Conservation (phyloP, 2,113 vertebrate genomes). For the Stictonetta naevosa region DNA sequence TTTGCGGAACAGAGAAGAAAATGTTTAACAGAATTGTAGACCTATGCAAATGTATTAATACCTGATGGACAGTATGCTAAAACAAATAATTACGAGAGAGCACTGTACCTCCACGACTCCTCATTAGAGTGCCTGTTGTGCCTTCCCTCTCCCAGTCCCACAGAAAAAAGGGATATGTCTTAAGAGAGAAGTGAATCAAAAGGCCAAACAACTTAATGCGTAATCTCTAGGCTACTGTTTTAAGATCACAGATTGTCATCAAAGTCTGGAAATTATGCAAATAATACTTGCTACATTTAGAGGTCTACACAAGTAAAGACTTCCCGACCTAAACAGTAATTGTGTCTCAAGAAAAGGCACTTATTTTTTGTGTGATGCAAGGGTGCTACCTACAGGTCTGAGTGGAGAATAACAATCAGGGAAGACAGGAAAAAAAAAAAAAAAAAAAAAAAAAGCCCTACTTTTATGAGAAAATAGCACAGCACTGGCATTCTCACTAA, state of each 20-base stretch:
- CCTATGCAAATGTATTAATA: background rate
- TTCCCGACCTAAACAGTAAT: conserved; percentile 47
- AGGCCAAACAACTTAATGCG: conserved; percentile 56
- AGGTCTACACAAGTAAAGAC: conserved; percentile 52
- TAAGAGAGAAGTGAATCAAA: conserved; percentile 28
- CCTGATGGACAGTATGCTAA: background rate
- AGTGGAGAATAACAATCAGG: conserved; percentile 47
- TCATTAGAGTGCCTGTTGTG: background rate
- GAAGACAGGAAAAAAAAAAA: background rate
- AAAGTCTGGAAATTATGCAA: conserved; percentile 82
- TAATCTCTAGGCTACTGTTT: conserved; percentile 64
- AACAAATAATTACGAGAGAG: background rate
- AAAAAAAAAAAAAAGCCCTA: too few species aligned
- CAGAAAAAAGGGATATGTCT: conserved; percentile 15
- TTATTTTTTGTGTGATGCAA: conserved; percentile 63
- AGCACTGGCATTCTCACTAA: background rate
- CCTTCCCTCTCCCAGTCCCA: background rate
- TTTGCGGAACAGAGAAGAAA: background rate
- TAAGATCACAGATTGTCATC: conserved; percentile 71
- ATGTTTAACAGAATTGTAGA: background rate
- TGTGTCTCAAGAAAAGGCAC: background rate
- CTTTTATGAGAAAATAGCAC: background rate
- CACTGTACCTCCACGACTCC: background rate
- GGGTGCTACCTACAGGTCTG: conserved; percentile 77
- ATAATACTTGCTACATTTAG: conserved; percentile 59